These are phyloP conservation scores for Cryptotermes secundus DNA, from an alignment of 1,140 invertebrate genomes.

Conservation along the genomic window DNA sequence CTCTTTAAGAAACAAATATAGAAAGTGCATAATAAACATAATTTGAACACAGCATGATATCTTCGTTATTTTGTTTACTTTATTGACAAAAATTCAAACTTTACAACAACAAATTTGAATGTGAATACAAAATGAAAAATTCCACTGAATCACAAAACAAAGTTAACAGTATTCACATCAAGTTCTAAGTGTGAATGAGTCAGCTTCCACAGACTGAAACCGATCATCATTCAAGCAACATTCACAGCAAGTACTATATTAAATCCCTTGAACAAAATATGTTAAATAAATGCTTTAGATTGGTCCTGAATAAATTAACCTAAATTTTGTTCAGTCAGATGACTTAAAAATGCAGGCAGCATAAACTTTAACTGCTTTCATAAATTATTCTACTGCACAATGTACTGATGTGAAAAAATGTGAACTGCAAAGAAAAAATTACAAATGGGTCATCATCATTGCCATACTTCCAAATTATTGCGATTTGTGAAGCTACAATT, in stretches of 20 bases:
- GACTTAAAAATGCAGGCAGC: background rate
- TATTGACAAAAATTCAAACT: background rate
- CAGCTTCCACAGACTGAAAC: background rate
- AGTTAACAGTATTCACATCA: background rate
- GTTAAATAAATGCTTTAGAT: background rate
- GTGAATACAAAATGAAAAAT: background rate
- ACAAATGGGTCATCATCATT: background rate
- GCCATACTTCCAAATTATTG: background rate
- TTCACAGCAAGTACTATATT: background rate
- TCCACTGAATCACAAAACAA: background rate
- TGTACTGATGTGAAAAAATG: too few relatives aligned
- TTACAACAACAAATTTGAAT: background rate
- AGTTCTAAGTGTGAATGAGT: background rate
- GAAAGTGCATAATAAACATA: too few relatives aligned
- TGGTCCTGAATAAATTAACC: background rate
- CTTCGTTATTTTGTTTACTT: background rate
- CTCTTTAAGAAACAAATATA: too few relatives aligned
- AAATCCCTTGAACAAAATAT: background rate
- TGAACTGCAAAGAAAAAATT: background rate
- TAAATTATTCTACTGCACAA: too few relatives aligned
- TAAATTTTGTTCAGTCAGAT: background rate
- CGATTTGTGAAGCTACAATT: background rate
- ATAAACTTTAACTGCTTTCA: background rate
- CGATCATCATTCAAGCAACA: background rate
- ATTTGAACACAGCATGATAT: too few relatives aligned